phyloP scores from a whole-genome alignment of 2,797 vertebrate species.

The Muraenolepis orangiensis region DNA sequence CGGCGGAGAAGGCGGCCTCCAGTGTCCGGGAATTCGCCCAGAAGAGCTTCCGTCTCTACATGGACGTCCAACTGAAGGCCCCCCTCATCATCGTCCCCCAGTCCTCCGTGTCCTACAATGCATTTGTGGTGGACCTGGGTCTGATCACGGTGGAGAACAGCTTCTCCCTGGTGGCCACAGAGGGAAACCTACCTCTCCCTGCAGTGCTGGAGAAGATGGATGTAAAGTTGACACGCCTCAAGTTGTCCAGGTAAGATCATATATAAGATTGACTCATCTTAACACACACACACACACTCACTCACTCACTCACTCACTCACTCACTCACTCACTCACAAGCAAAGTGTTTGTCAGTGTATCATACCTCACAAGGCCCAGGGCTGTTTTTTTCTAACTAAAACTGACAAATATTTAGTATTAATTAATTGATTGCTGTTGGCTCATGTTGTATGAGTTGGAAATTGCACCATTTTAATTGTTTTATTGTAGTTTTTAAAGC shows the following conservation, averaged over 20 bases:
- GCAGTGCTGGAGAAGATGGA: slow-evolving; percentile 82
- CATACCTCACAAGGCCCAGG: background rate
- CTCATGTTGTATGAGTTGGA: background rate
- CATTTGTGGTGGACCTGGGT: slow-evolving; percentile 87
- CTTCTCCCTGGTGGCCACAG: slow-evolving; percentile 68
- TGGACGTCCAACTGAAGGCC: slow-evolving; percentile 86
- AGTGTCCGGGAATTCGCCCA: slow-evolving; percentile 88
- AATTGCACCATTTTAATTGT: background rate
- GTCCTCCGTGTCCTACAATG: slow-evolving; percentile 81
- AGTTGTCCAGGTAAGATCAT: slow-evolving; percentile 69
- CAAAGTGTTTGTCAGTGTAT: background rate
- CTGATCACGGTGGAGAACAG: slow-evolving; percentile 83
- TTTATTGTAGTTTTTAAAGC: background rate
- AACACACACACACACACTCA: too few relatives aligned
- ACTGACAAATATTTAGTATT: background rate
- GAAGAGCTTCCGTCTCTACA: slow-evolving; percentile 85
- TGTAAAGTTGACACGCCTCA: slow-evolving; percentile 80
- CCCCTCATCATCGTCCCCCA: slow-evolving; percentile 90
- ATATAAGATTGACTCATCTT: background rate
- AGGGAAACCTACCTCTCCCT: slow-evolving; percentile 63
- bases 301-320: too few relatives aligned
- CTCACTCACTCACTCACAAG: too few relatives aligned
- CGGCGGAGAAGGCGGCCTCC: slow-evolving; percentile 89
- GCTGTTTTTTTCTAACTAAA: background rate
- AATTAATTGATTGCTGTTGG: background rate